Percentiles rank a stretch among this genome's conserved stretches.
These are phyloP conservation scores for Peromyscus leucopus DNA, from an alignment of 2,113 vertebrate genomes.

Conservation along the genomic window DNA sequence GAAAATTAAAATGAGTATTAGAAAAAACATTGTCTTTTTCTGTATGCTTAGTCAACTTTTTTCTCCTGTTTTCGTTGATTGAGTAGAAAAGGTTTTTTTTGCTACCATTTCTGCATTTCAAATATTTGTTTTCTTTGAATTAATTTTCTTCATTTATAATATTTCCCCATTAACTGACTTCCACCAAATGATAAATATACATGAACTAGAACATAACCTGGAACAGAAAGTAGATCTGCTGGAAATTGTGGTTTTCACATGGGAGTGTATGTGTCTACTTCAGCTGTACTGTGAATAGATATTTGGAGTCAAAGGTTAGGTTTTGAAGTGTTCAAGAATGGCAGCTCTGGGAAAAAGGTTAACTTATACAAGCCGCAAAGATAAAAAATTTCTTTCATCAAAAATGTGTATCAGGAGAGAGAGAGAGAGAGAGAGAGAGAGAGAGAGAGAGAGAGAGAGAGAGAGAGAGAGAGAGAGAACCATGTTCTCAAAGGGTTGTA, in stretches of 20 bases:
- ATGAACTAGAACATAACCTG: background rate
- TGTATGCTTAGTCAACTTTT: background rate
- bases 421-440: background rate
- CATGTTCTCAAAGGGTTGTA: background rate
- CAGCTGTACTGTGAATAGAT: background rate
- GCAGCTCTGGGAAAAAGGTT: background rate
- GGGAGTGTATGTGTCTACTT: background rate
- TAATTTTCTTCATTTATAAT: background rate
- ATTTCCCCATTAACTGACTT: background rate
- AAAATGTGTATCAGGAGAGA: constrained; percentile 19
- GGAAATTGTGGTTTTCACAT: background rate
- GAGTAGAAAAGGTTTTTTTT: background rate
- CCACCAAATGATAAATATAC: background rate
- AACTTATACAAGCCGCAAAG: constrained; percentile 9
- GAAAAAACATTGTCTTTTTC: background rate
- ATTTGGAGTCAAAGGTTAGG: background rate
- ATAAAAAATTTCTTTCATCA: background rate
- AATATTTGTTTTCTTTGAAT: background rate
- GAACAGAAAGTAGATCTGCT: background rate
- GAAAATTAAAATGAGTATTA: background rate
- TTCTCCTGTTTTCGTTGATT: background rate
- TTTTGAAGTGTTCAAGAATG: constrained; percentile 15
- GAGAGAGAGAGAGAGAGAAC: background rate
- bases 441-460: constrained; percentile 9
- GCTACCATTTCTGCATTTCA: background rate